These are phyloP conservation scores for Enchytraeus crypticus DNA, from an alignment of 2,888 invertebrate species.

Conservation along the genomic window DNA sequence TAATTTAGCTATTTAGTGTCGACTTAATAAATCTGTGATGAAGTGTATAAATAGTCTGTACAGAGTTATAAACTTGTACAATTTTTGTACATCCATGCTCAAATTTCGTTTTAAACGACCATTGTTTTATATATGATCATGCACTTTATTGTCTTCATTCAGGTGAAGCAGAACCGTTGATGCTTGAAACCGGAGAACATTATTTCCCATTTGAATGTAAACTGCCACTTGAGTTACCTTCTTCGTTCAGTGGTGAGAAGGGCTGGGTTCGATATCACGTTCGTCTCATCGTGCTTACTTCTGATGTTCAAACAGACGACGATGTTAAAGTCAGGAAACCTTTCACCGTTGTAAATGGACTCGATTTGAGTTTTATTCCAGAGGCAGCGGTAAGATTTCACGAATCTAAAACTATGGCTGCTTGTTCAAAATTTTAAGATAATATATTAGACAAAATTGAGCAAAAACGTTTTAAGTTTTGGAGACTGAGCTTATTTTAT, in stretches of 20 bases:
- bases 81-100: too few species aligned
- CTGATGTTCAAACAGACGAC: too few species aligned
- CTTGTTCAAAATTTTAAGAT: too few species aligned
- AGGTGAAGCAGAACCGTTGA: constrained; percentile 23
- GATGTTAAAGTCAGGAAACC: constrained; percentile 35
- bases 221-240: constrained; percentile 42
- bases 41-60: too few species aligned
- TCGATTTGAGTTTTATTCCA: constrained; percentile 29
- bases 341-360: constrained; percentile 36
- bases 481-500: too few species aligned
- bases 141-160: neutral
- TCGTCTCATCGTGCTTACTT: constrained; percentile 32
- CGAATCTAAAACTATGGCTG: neutral
- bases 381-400: constrained; percentile 25
- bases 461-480: too few species aligned
- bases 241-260: constrained; percentile 44
- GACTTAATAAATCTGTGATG: too few species aligned
- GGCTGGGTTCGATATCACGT: constrained; percentile 33
- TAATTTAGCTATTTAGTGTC: too few species aligned
- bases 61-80: too few species aligned
- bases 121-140: neutral
- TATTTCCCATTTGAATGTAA: constrained; percentile 41
- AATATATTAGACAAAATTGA: too few species aligned
- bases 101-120: neutral
- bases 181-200: constrained; percentile 22